These are phyloP conservation scores for Jaculus jaculus DNA, from an alignment of 2,113 vertebrate genomes.

Conservation along the genomic window DNA sequence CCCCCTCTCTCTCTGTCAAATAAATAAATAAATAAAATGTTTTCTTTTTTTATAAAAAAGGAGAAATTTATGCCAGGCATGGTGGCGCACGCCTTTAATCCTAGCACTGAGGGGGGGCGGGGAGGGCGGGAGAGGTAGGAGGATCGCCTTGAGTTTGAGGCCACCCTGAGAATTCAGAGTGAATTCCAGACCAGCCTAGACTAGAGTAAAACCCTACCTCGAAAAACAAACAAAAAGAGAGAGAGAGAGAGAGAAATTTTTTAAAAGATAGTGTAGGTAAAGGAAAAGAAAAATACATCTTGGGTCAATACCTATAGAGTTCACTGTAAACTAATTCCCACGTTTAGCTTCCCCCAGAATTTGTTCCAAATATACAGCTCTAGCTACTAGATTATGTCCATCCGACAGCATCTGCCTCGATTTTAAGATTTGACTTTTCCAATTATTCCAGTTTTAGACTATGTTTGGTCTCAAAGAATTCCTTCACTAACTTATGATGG, in stretches of 20 bases:
- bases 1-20: too few species aligned
- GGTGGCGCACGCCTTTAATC: too few species aligned
- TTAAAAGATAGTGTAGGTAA: background rate
- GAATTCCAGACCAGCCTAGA: too few species aligned
- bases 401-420: conserved; percentile 30
- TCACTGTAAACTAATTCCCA: conserved; percentile 31
- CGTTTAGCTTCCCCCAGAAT: background rate
- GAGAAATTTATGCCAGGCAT: too few species aligned
- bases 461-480: background rate
- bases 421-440: conserved; percentile 43
- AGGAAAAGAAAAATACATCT: conserved; percentile 28
- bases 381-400: background rate
- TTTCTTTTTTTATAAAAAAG: too few species aligned
- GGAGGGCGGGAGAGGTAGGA: too few species aligned
- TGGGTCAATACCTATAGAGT: background rate
- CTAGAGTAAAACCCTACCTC: too few species aligned
- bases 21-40: background rate
- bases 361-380: background rate
- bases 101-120: too few species aligned
- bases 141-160: too few species aligned
- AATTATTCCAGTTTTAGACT: conserved; percentile 38
- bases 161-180: too few species aligned
- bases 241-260: background rate
- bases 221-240: too few species aligned
- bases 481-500: background rate